phyloP scores from a whole-genome alignment of 2,113 vertebrate species.

The Podiceps cristatus region DNA sequence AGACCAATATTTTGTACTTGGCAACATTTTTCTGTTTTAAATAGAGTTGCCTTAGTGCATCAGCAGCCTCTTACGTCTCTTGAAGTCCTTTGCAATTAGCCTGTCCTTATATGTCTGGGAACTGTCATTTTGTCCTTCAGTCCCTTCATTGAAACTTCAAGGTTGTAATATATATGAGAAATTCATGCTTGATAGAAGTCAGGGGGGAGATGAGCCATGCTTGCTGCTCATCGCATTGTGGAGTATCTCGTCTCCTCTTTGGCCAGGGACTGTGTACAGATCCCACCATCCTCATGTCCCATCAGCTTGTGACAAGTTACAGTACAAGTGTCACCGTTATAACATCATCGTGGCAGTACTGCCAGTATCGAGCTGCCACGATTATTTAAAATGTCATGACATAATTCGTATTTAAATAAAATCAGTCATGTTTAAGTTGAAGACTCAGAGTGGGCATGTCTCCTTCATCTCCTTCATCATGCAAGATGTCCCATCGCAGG shows the following conservation, averaged over 20 bases:
- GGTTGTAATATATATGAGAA: accelerated
- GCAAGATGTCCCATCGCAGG: not conserved
- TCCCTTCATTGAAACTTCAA: not conserved
- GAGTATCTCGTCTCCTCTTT: not conserved
- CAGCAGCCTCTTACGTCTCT: not conserved
- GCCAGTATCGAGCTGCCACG: not conserved
- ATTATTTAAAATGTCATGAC: not conserved
- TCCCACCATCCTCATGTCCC: not conserved
- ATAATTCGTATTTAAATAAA: not conserved
- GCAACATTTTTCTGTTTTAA: not conserved
- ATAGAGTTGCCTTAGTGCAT: not conserved
- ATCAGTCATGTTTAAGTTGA: not conserved
- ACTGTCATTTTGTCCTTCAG: not conserved
- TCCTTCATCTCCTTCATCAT: not conserved
- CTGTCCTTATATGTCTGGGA: not conserved
- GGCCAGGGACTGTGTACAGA: not conserved
- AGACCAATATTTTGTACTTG: not conserved
- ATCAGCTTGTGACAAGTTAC: not conserved
- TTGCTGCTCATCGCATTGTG: not conserved
- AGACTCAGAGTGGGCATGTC: not conserved
- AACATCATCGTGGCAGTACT: not conserved
- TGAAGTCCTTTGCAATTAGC: not conserved
- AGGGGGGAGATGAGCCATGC: not conserved
- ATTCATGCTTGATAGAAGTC: not conserved
- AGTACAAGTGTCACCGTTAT: not conserved